phyloP scores from a whole-genome alignment of 2,113 vertebrate species.

The Morone saxatilis region DNA sequence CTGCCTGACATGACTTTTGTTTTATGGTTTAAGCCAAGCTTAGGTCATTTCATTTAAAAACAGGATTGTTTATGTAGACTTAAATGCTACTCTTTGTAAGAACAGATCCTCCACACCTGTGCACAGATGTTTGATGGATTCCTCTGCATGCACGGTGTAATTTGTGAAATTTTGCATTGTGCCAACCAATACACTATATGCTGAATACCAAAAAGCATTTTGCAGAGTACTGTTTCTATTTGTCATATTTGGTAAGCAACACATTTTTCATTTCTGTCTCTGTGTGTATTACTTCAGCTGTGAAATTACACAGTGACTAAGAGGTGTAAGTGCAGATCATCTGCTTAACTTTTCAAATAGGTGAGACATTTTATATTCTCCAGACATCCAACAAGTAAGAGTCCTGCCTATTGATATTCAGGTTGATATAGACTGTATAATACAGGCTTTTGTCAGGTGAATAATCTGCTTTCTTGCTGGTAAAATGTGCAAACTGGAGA shows the following conservation, averaged over 20 bases:
- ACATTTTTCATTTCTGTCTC: slow-evolving; percentile 31
- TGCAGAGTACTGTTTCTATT: background rate
- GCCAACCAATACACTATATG: background rate
- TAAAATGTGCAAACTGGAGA: background rate
- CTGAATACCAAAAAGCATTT: slow-evolving; percentile 26
- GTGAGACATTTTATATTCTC: background rate
- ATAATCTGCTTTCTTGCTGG: slow-evolving; percentile 21
- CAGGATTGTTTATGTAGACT: background rate
- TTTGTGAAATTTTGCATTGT: slow-evolving; percentile 16
- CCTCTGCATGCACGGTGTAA: background rate
- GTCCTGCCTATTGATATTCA: slow-evolving; percentile 25
- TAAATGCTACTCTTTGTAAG: slow-evolving; percentile 1
- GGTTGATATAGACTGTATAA: slow-evolving; percentile 15
- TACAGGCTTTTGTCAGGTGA: slow-evolving; percentile 14
- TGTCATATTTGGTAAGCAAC: slow-evolving; percentile 23
- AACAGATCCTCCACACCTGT: slow-evolving; percentile 3
- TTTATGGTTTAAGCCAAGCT: background rate
- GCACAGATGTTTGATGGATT: slow-evolving; percentile 6
- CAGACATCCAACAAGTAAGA: background rate
- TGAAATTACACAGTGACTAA: slow-evolving; percentile 39
- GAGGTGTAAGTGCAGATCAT: slow-evolving; percentile 22
- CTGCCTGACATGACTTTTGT: background rate
- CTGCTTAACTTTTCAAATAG: slow-evolving; percentile 6
- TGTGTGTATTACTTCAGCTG: slow-evolving; percentile 4
- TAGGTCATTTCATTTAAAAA: background rate